phyloP scores from a whole-genome alignment of 1,140 invertebrate genomes.

The Drosophila prosaltans region DNA sequence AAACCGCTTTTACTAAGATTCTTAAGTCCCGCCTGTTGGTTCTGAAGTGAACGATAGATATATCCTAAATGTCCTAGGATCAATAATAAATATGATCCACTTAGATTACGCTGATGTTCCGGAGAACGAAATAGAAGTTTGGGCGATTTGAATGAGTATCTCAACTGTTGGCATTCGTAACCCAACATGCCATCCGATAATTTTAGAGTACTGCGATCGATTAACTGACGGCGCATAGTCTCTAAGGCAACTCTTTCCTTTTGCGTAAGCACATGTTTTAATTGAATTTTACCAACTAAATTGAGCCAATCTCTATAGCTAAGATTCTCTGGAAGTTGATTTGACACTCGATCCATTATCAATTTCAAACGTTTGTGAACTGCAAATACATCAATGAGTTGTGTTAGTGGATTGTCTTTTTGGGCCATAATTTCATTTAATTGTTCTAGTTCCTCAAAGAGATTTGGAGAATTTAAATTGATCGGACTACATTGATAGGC shows the following conservation, averaged over 20 bases:
- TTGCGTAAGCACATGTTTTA: conserved; percentile 28
- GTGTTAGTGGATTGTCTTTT: background rate
- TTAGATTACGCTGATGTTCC: conserved; percentile 44
- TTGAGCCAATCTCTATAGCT: background rate
- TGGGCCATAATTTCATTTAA: conserved; percentile 36
- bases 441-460: conserved; percentile 55
- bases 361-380: conserved; percentile 2
- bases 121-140: conserved; percentile 44
- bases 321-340: background rate
- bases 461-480: conserved; percentile 9
- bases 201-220: conserved; percentile 2
- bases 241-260: conserved; percentile 32
- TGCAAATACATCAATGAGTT: background rate
- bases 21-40: conserved; percentile 10
- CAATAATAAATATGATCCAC: conserved; percentile 53
- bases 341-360: background rate
- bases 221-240: conserved; percentile 11
- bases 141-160: conserved; percentile 7
- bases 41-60: conserved; percentile 28
- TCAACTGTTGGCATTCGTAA: conserved; percentile 42
- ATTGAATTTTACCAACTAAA: conserved; percentile 3
- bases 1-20: conserved; percentile 12
- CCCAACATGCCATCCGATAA: conserved; percentile 39
- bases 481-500: conserved; percentile 10
- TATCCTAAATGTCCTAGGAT: conserved; percentile 43